Base-by-base conservation (phyloP, 2,797 vertebrate species). In the Pachyuromys duprasi region DNA sequence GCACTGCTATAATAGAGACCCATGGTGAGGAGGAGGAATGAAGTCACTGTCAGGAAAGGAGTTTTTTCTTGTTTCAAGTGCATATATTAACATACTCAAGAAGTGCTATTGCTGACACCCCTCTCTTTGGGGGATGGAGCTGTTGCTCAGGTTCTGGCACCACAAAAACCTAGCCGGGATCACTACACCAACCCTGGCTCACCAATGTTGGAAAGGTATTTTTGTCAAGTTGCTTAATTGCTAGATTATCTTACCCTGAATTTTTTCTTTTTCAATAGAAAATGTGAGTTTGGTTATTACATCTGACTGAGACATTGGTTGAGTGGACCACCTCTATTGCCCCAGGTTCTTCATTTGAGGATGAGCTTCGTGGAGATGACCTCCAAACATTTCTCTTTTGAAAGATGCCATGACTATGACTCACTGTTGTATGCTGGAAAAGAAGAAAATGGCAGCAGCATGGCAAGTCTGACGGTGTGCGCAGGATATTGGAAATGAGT, bases 171-270 rank as follows among this genome's bases (percentile, higher is more conserved):
- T 55, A 81, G 18, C 31, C 70, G 36, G 2, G 8, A 1, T 8
- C 60, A 84, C 75, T 57, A 5, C 86, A 36, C 86, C 63, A 80
- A 17, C 8, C 45, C 22, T 20, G 22, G 12, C n/a, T 80, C 8
- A 53, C 3, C 24, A 53, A 33, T 2, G 3, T 11, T 39, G 79
- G 86, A 91, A 95, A 88, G 3, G 8, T 0, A 60, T 55, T 93
- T 80, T 87, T 79, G 81, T 94, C 92, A 63, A 63, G 76, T 17
- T 72, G 20, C 36, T 78, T 88, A 49, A 75, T 69, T 93, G 78
- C 82, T 70, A 45, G n/a, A 90, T 17, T 31, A 91, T 57, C 22
- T 28, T 36, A 36, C 36, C 31, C 24, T 88, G 55, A 80, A 17
- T n/a, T 45, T 45, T 20, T 45, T 39, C 8, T 86, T 17, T 88